phyloP scores from a whole-genome alignment of 2,888 invertebrate species.

The Tetragnatha montana region DNA sequence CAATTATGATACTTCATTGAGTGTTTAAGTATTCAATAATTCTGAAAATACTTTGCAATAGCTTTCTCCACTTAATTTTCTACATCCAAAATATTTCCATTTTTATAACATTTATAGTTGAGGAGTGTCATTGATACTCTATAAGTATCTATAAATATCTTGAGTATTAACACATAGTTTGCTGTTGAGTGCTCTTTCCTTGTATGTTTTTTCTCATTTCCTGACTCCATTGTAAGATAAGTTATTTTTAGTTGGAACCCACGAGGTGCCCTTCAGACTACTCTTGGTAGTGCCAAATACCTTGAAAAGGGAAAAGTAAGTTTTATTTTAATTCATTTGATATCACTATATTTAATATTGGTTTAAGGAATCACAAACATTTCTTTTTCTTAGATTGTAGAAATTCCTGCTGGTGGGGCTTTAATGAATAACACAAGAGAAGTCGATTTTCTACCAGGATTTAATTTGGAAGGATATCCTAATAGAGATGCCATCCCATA shows the following conservation, averaged over 20 bases:
- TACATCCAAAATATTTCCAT: no score
- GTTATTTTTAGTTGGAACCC: constrained; percentile 93
- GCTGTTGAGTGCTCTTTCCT: no score
- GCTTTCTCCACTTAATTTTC: no score
- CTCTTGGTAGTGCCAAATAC: constrained; percentile 92
- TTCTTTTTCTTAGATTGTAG: constrained; percentile 81
- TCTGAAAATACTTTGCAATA: no score
- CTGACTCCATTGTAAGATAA: no score
- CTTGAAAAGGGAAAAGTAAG: constrained; percentile 85
- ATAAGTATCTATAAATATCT: no score
- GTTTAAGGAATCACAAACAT: not conserved
- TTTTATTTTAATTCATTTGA: not conserved
- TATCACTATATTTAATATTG: not conserved
- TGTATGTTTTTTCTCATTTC: no score
- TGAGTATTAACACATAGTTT: no score
- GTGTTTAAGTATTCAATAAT: no score
- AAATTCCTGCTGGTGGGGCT: constrained; percentile 91
- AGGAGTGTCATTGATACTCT: no score
- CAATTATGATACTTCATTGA: no score
- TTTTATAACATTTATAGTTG: no score
- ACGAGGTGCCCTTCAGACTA: constrained; percentile 91
- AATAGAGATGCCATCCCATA: constrained; percentile 97
- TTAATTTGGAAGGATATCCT: constrained; percentile 96
- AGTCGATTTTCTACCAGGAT: constrained; percentile 95
- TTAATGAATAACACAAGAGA: constrained; percentile 88